These are phyloP conservation scores for Oscheius sp. DNA, from an alignment of 2,888 invertebrate genomes.

Conservation along the genomic window DNA sequence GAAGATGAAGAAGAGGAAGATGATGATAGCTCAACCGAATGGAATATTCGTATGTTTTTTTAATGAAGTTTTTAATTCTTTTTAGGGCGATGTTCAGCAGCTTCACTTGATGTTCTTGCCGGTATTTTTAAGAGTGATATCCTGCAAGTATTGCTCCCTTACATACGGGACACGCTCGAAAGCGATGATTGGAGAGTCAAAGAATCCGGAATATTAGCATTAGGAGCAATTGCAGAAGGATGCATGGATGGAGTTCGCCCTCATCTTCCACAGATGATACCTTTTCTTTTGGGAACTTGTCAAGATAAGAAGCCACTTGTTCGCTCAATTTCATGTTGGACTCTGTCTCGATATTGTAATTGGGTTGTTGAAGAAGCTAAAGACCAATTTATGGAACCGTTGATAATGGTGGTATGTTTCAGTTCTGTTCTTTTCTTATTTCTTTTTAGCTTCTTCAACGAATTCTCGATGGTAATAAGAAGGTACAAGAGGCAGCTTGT, in stretches of 20 bases:
- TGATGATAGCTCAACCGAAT: slow-evolving; percentile 90
- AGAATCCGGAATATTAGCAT: slow-evolving; percentile 88
- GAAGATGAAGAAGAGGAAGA: slow-evolving; percentile 76
- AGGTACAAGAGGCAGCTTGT: slow-evolving; percentile 98
- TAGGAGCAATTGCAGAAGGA: slow-evolving; percentile 88
- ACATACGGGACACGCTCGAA: slow-evolving; percentile 93
- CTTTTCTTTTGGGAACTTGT: slow-evolving; percentile 90
- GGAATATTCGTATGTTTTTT: slow-evolving; percentile 81
- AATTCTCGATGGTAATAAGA: slow-evolving; percentile 93
- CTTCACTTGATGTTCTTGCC: slow-evolving; percentile 93
- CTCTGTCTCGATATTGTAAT: slow-evolving; percentile 93
- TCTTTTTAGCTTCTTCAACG: slow-evolving; percentile 82
- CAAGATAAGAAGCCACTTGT: slow-evolving; percentile 74
- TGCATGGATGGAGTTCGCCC: slow-evolving; percentile 96
- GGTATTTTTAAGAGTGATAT: slow-evolving; percentile 95
- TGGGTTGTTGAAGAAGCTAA: slow-evolving; percentile 90
- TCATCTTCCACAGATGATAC: slow-evolving; percentile 93
- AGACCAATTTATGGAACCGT: slow-evolving; percentile 88
- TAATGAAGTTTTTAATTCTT: neutral
- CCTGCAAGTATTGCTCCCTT: slow-evolving; percentile 90
- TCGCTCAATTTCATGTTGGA: slow-evolving; percentile 98
- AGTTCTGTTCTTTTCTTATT: neutral
- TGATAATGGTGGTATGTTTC: slow-evolving; percentile 84
- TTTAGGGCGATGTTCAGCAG: slow-evolving; percentile 92
- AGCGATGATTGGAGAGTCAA: slow-evolving; percentile 92